Evolutionary conservation across 2,113 vertebrate species (phyloP), one percentile per base, ranked within the genome.

Genomic region (Leucosticte australis): DNA sequence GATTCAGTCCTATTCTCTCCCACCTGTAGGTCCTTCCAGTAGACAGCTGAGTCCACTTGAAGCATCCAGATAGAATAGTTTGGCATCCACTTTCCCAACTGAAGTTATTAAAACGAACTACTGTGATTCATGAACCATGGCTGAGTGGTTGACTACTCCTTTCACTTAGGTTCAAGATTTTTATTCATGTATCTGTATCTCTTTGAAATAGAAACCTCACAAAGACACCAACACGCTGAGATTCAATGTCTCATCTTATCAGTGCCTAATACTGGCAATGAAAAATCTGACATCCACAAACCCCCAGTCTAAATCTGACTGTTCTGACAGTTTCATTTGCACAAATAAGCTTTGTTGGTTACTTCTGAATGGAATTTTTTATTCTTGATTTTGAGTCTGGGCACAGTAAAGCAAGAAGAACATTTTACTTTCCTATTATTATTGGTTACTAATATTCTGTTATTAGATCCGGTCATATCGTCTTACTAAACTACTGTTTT

Each of bases 121-220:
- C 93, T 92, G 94, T 97, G 96, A 97, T 95, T 96, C 87, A 60
- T 94, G 92, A 97, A 97, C 94, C 94, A 89, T 93, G 67, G 85
- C 83, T 81, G 90, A 89, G 84, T 74, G 73, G 81, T 62, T 95
- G 89, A 70, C 64, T 96, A 69, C 83, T 84, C 92, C 91, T 96
- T 97, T 96, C 95, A 97, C 50, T 85, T 64, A 85, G 86, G 85
- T 86, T 95, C 73, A 68, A 90, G 78, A 78, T 90, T 94, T 87
- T 74, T 89, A 94, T 96, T 96, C 90, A 90, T 91, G 62, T 80
- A 86, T 73, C 80, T 92, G n/a, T 76, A 91, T 52, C 55, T 94
- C 95, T 96, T 94, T 94, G 92, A 91, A 96, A 96, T 46, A 94
- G 93, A 97, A 97, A 84, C 55, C 44, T 87, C 88, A 87, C 63